Base-by-base conservation (phyloP, 2,797 vertebrate genomes). In the Kryptopterus vitreolus region DNA sequence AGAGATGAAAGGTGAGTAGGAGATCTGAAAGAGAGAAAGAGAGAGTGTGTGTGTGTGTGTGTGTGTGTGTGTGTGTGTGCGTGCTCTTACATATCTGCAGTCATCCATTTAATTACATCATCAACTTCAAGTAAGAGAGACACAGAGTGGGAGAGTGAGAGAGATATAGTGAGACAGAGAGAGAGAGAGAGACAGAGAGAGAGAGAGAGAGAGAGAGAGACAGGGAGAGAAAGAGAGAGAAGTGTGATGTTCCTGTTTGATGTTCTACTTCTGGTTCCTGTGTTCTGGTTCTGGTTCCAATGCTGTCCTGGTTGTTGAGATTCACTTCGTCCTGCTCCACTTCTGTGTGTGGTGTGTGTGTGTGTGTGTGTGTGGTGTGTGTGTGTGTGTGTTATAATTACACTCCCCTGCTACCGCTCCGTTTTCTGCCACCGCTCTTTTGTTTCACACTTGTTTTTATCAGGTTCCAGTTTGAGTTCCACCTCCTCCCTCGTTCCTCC, bases 311-410 rank as follows among this genome's bases (percentile, higher is more conserved):
- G 15, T 69, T 69, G 15, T 43, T 69, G 24, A 69, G 15, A 26
- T 50, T 15, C 29, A 2, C 20, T 33, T 29, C 26, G 16, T 72
- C 22, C 24, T 53, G 20, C 50, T 71, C 11, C 5, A 55, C 50
- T 50, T 72, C 50, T 72, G 33, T 18, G 55, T 72, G 50, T 72
- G 29, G 18, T 72, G n/a, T n/a, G n/a, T n/a, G n/a, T n/a, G n/a
- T n/a, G n/a, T n/a, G n/a, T 72, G 33, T 18, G 55, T 72, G 50
- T 72, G 29, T 9, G 55, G n/a, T n/a, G n/a, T n/a, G n/a, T n/a
- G n/a, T n/a, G n/a, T 55, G 16, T 20, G 20, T 15, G 3, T 72
- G 70, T 55, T 29, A 48, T 72, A 55, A 72, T 72, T 72, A 72
- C 35, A 72, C 18, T 35, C n/a, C 48, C 2, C 2, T 55, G 26